Percentiles rank a stretch among this genome's conserved stretches.
These are phyloP conservation scores for Gouania willdenowi DNA, from an alignment of 2,797 vertebrate genomes.

Conservation along the genomic window DNA sequence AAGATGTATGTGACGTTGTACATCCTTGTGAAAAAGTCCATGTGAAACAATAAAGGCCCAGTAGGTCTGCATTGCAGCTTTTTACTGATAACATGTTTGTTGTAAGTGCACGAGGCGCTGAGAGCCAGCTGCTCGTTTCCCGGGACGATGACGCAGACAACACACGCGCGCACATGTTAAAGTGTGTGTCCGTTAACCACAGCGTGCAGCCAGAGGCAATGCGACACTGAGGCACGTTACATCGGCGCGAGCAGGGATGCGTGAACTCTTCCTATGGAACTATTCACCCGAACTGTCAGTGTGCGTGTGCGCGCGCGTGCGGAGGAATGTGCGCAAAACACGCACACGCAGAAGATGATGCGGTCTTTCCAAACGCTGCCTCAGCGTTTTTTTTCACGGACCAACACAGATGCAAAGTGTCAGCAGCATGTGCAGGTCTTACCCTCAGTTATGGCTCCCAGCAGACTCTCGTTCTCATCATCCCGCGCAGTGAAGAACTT, in stretches of 20 bases:
- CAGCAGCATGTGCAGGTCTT: constrained; percentile 19
- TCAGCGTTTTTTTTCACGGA: constrained; percentile 52
- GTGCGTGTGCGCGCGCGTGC: background rate
- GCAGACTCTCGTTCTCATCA: constrained; percentile 71
- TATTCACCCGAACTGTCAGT: background rate
- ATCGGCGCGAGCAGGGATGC: constrained; percentile 12
- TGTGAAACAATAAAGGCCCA: too few relatives aligned
- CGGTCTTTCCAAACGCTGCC: constrained; percentile 40
- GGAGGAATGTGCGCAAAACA: constrained; percentile 9
- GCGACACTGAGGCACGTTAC: constrained; percentile 58
- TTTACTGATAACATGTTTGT: too few relatives aligned
- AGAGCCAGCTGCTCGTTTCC: constrained; percentile 18
- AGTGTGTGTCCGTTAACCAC: constrained; percentile 38
- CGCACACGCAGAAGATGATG: constrained; percentile 20
- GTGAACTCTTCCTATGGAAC: background rate
- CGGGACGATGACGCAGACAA: constrained; percentile 61
- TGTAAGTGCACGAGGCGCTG: too few relatives aligned
- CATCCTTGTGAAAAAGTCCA: too few relatives aligned
- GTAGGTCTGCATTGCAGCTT: too few relatives aligned
- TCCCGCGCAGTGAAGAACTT: constrained; percentile 74
- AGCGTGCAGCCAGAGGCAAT: constrained; percentile 57
- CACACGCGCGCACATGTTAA: constrained; percentile 52
- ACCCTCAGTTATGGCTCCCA: constrained; percentile 68
- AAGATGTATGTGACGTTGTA: too few relatives aligned
- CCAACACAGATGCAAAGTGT: constrained; percentile 21